Conservation (phyloP, 35 echinoderm and acorn worm species). For the Acanthaster planci region DNA sequence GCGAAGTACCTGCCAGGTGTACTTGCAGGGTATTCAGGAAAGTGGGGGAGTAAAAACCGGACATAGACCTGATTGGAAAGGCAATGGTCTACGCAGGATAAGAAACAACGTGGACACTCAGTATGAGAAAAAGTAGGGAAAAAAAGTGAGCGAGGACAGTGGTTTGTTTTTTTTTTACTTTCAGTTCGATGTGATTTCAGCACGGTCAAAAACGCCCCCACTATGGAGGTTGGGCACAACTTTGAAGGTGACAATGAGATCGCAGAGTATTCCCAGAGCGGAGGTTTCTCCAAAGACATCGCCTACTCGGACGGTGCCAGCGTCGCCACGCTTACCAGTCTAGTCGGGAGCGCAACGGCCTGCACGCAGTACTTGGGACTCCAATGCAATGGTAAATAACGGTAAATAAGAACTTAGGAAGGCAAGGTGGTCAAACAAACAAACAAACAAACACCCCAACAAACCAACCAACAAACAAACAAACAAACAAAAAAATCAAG, state of each 20-base stretch:
- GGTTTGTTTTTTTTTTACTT: constrained; percentile 14
- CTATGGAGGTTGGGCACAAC: constrained; percentile 48
- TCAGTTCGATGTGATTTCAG: constrained; percentile 63
- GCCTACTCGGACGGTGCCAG: constrained; percentile 37
- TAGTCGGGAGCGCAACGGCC: constrained; percentile 23
- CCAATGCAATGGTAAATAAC: constrained; percentile 18
- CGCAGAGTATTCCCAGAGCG: constrained; percentile 1
- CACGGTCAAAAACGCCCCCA: constrained; percentile 46
- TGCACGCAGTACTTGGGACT: constrained; percentile 48
- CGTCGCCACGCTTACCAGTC: not conserved
- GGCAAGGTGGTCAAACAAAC: not conserved
- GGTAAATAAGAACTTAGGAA: not conserved
- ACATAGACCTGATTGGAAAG: too few relatives aligned
- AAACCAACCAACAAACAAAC: too few relatives aligned
- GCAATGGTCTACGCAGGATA: too few relatives aligned
- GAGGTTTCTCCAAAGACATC: constrained; percentile 42
- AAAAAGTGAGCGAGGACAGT: too few relatives aligned
- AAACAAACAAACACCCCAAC: too few relatives aligned
- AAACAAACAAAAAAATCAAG: too few relatives aligned
- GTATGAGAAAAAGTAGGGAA: too few relatives aligned
- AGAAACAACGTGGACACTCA: too few relatives aligned
- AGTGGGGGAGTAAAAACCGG: too few relatives aligned
- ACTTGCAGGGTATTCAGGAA: too few relatives aligned
- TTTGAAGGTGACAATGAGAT: constrained; percentile 12
- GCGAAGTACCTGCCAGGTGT: too few relatives aligned